Base-by-base conservation (phyloP, 2,113 vertebrate genomes). In the Silurus glanis region DNA sequence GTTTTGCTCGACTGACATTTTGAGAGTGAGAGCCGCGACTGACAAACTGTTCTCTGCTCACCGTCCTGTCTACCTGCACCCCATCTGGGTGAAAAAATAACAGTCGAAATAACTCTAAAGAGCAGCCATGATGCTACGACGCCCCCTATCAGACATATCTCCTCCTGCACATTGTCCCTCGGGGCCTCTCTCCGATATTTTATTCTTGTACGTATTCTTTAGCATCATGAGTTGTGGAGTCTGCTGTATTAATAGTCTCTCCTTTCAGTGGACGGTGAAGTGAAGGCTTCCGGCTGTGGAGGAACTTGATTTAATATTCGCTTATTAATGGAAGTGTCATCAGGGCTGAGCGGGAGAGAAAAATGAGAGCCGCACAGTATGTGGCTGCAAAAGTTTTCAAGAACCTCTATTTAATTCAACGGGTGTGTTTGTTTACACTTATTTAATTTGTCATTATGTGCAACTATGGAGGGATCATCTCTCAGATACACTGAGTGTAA, bases 251-350 rank as follows among this genome's bases (percentile, higher is more conserved):
- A 86, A 91, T 89, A 91, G 90, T 88, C 84, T 87, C 87, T 67
- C 83, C 83, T 87, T 88, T 87, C 75, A 89, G 69, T 89, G 83
- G 87, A 85, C 59, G 74, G 90, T 83, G 80, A 86, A 80, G 78
- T 88, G 88, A 90, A 90, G 88, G 88, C 89, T 91, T 86, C 81
- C 21, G 86, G 86, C 89, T 83, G 83, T 87, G 85, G 61, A 88
- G 84, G 83, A 88, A 88, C 88, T 87, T 90, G 90, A 90, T 92
- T 92, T 92, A 92, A 91, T 91, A 91, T 91, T 91, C 84, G 82
- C 88, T 90, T 90, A 91, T 91, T 92, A 92, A 92, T 91, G 87
- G 37, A 85, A 87, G 87, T 90, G 91, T 91, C 89, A 90, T 88
- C 80, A 87, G 83, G 81, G 86, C 90, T 71, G 85, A 69, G 82